Base-by-base conservation (phyloP, 2,113 vertebrate genomes). In the Delphinus delphis region DNA sequence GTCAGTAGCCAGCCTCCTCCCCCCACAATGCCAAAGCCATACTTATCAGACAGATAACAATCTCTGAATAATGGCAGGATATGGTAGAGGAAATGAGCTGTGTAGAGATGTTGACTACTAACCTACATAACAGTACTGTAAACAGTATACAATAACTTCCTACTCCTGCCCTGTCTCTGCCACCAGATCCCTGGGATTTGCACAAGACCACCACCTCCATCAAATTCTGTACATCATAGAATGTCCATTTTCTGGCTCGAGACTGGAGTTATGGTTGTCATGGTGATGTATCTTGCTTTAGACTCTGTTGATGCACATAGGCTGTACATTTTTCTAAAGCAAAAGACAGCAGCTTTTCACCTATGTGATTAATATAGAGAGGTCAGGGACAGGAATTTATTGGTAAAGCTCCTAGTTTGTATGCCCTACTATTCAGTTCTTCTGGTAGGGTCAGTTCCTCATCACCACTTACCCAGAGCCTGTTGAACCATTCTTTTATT, bases 251-350 rank as follows among this genome's bases (percentile, higher is more conserved):
- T 95, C 88, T 90, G 70, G 38, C n/a, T 95, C 2, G 3, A 93
- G 79, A 68, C 55, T 85, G 74, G 79, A 70, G 28, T 62, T 94
- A 85, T 25, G 53, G 91, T 96, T 97, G 79, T 71, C 60, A 94
- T 89, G 71, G 88, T 53, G 36, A 97, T 86, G 58, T 25, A 88
- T 68, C 90, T 96, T 96, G 85, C 41, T 90, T 97, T 94, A 85
- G n/a, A 90, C 53, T 76, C 38, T 83, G 47, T 92, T 95, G 73
- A 93, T 94, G 47, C 11, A 65, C 31, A 86, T 93, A 67, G 73
- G 20, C 36, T 95, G 53, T 92, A n/a, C 50, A 71, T 93, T 97
- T 91, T 62, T 41, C n/a, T 73, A 93, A 74, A 86, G 47, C 13
- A 96, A 88, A 92, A 96, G 38, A 71, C 25, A 60, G 67, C 6